Base-by-base conservation (phyloP, 2,113 vertebrate genomes). In the Miniopterus natalensis region DNA sequence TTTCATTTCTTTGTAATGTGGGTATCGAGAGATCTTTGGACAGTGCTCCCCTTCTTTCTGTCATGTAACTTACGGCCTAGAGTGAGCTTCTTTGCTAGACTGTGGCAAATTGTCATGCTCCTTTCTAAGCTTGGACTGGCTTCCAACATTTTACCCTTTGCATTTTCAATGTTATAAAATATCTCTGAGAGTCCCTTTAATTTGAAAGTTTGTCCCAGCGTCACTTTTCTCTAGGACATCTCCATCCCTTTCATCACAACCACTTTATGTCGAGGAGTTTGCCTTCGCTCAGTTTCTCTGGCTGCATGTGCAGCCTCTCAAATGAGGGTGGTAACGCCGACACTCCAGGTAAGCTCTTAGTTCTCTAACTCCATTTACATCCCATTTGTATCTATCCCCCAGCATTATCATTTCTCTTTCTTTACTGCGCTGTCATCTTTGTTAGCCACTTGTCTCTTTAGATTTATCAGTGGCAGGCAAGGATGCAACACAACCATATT, bases 131-230 rank as follows among this genome's bases (percentile, higher is more conserved):
- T 81, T 36, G 13, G 13, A 49, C 53, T 10, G 20, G 14, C 36
- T 86, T 79, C 23, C 7, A 77, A 53, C 49, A 71, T 78, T 85
- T 85, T 88, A 51, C 13, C 59, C 40, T 95, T 61, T 89, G 63
- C 4, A 63, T 9, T 83, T 88, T 85, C 2, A 45, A 8, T 74
- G 40, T 68, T 53, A 49, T 53, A 20, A 92, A 84, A 61, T 73
- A 88, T 73, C 23, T 83, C 42, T 12, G 8, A 88, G 55, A 53
- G 17, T 61, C 74, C 31, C 36, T 71, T 84, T 84, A 79, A 65
- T 90, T 74, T 42, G 49, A 57, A 86, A 31, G 3, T 15, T 63
- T 83, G 51, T 45, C 2, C 12, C 36, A 57, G 5, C 23, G 15
- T 70, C 14, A 29, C 17, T 71, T 84, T 36, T 20, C 29, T 75